phyloP scores from a whole-genome alignment of 2,113 vertebrate species.

The Apteryx mantelli region DNA sequence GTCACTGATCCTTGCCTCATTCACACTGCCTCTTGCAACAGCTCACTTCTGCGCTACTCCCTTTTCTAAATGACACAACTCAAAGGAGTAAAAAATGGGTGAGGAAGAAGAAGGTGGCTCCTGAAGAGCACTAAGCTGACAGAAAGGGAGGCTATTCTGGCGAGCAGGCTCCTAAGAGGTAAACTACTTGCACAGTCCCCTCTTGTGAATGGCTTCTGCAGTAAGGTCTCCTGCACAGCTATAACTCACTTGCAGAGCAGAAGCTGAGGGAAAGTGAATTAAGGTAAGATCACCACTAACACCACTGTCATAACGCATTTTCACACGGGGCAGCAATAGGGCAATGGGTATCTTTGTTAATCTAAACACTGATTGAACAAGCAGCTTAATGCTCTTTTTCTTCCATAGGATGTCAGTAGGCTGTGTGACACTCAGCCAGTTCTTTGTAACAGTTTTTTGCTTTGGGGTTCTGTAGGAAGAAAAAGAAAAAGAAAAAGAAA shows the following conservation, averaged over 20 bases:
- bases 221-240: neutral
- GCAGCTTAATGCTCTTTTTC: neutral
- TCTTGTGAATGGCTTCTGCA: neutral
- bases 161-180: rapidly evolving
- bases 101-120: neutral
- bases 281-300: neutral
- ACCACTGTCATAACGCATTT: neutral
- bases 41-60: neutral
- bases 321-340: neutral
- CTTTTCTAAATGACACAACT: neutral
- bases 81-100: neutral
- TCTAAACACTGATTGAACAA: neutral
- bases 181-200: rapidly evolving
- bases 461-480: neutral
- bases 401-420: neutral
- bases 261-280: neutral
- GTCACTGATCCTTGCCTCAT: neutral
- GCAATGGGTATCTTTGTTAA: neutral
- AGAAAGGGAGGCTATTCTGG: neutral
- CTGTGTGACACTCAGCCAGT: neutral
- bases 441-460: neutral
- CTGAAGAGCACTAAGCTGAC: neutral
- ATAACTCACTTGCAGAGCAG: neutral
- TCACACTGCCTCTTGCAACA: neutral
- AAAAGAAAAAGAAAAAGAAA: neutral